Conservation (phyloP, 2,113 vertebrate genomes). For the Tichodroma muraria region DNA sequence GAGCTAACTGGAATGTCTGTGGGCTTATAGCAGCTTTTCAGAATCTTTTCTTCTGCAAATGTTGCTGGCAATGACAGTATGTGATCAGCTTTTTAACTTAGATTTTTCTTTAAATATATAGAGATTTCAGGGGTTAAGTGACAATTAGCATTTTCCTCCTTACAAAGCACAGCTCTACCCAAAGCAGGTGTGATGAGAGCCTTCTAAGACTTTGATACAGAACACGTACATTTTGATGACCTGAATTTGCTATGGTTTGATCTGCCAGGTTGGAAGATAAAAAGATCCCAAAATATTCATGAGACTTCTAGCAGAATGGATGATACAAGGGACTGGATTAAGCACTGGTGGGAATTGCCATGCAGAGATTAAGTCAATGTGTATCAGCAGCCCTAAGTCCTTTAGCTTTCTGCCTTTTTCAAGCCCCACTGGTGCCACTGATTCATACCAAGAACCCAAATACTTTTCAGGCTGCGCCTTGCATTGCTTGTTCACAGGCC, state of each 20-base stretch:
- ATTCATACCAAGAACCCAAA: neutral
- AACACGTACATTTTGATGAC: neutral
- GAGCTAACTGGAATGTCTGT: neutral
- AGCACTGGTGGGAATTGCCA: neutral
- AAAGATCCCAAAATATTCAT: neutral
- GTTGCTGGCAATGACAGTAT: neutral
- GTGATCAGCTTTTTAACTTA: neutral
- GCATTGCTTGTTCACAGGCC: neutral
- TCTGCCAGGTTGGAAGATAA: neutral
- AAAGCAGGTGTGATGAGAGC: neutral
- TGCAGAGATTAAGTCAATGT: neutral
- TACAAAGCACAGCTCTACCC: neutral
- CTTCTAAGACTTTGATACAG: neutral
- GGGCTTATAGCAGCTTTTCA: neutral
- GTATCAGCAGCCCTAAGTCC: neutral
- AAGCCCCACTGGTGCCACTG: neutral
- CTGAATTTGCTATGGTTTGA: neutral
- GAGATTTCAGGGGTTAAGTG: neutral
- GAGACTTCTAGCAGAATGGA: neutral
- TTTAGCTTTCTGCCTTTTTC: neutral
- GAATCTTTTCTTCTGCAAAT: neutral
- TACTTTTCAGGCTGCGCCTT: fast-evolving
- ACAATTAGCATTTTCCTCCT: neutral
- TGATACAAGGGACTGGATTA: neutral
- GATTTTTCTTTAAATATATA: neutral